Percentiles rank a stretch among this genome's conserved stretches.
These are phyloP conservation scores for Saguinus midas DNA, from an alignment of 2,113 vertebrate species.

Conservation along the genomic window DNA sequence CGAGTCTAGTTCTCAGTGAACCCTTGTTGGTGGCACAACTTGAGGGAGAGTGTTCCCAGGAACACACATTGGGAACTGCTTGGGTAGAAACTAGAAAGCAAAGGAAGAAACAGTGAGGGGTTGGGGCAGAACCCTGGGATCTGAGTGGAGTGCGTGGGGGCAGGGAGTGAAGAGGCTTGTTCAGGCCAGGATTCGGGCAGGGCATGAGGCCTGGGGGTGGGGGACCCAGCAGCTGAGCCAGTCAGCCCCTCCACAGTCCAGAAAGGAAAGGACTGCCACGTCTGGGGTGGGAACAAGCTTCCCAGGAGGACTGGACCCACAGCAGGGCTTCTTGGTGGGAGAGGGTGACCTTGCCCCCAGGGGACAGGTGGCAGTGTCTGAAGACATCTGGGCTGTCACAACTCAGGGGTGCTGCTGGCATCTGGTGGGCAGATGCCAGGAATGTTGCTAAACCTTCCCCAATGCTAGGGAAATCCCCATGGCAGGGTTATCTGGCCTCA, in stretches of 20 bases:
- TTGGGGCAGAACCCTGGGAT: neutral
- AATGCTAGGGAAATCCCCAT: no score
- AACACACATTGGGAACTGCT: neutral
- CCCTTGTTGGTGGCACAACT: no score
- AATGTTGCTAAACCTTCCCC: neutral
- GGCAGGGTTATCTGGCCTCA: neutral
- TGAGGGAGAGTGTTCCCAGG: neutral
- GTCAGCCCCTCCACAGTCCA: neutral
- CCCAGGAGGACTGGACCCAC: neutral
- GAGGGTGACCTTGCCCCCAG: no score
- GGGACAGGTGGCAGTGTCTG: neutral
- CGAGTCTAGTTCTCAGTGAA: no score
- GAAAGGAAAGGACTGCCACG: neutral
- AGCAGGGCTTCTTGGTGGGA: neutral
- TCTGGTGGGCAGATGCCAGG: neutral
- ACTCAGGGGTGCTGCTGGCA: neutral
- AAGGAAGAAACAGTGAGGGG: neutral
- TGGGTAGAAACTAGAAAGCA: neutral
- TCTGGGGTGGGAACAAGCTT: neutral
- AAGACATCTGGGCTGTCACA: neutral
- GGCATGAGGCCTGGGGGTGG: neutral
- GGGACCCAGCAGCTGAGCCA: neutral
- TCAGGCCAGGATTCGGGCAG: neutral
- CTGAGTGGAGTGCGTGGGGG: neutral
- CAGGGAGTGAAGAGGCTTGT: neutral